These are phyloP conservation scores for Etheostoma nigrum DNA, from an alignment of 2,797 vertebrate species.

Conservation along the genomic window DNA sequence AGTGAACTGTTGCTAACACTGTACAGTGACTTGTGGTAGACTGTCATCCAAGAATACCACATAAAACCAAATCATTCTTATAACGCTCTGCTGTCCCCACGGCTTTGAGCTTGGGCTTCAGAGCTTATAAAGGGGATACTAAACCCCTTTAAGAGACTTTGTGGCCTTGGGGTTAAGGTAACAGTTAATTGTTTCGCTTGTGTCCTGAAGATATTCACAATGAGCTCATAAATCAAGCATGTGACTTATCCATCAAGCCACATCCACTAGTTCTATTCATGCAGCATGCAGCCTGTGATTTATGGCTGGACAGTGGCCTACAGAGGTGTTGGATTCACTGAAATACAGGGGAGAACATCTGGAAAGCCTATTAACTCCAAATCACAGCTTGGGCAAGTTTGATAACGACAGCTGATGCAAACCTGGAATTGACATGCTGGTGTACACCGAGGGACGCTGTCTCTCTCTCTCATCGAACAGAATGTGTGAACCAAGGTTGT, in stretches of 20 bases:
- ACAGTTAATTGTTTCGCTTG: slow-evolving; percentile 85
- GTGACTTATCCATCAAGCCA: slow-evolving; percentile 78
- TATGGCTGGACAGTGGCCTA: slow-evolving; percentile 83
- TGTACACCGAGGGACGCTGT: slow-evolving; percentile 47
- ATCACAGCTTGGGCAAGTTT: slow-evolving; percentile 81
- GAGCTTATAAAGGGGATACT: slow-evolving; percentile 81
- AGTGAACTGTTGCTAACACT: slow-evolving; percentile 79
- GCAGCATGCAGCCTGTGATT: slow-evolving; percentile 77
- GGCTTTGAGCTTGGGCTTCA: slow-evolving; percentile 71
- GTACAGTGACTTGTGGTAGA: slow-evolving; percentile 73
- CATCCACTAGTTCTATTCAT: slow-evolving; percentile 67
- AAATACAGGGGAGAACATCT: slow-evolving; percentile 85
- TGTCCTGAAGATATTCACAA: slow-evolving; percentile 70
- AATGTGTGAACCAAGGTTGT: slow-evolving; percentile 57
- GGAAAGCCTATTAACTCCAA: slow-evolving; percentile 80
- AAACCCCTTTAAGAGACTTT: slow-evolving; percentile 78
- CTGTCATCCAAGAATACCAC: slow-evolving; percentile 83
- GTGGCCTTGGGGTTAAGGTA: slow-evolving; percentile 80
- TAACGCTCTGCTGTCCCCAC: slow-evolving; percentile 75
- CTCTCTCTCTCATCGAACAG: slow-evolving; percentile 56
- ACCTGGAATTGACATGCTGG: slow-evolving; percentile 56
- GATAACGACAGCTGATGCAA: slow-evolving; percentile 73
- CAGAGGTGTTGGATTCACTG: slow-evolving; percentile 85
- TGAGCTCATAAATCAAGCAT: slow-evolving; percentile 83
- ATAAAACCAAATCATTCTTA: slow-evolving; percentile 83